Percentiles rank a stretch among this genome's conserved stretches.
phyloP scores from a whole-genome alignment of 37 sponge, comb jelly and placozoan genomes.

The Halichondria panicea region DNA sequence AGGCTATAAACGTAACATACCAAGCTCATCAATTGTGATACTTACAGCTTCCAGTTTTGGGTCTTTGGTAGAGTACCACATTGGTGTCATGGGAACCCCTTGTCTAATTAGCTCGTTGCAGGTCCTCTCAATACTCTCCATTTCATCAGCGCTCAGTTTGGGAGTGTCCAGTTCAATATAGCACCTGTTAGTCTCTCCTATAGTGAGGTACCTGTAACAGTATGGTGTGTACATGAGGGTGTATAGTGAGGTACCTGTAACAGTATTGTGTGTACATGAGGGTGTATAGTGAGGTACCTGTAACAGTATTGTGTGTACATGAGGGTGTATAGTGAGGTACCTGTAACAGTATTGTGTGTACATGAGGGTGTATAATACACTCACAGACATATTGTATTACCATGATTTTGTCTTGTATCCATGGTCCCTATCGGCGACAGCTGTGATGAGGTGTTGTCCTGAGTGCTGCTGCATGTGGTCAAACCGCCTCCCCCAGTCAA shows the following conservation, averaged over 20 bases:
- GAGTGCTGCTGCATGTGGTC: constrained; percentile 99
- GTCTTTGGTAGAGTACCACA: constrained; percentile 48
- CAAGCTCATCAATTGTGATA: neutral
- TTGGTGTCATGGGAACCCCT: constrained; percentile 57
- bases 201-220: constrained; percentile 63
- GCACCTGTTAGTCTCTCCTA: constrained; percentile 63
- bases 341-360: constrained; percentile 11
- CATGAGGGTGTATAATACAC: neutral
- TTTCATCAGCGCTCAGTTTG: constrained; percentile 46
- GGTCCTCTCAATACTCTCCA: constrained; percentile 53
- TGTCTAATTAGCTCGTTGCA: constrained; percentile 68
- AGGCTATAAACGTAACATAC: neutral
- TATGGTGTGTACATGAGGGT: too few species aligned
- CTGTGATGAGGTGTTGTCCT: constrained; percentile 96
- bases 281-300: too few species aligned
- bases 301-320: constrained; percentile 9
- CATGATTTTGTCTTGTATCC: constrained; percentile 91
- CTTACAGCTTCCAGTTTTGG: constrained; percentile 71
- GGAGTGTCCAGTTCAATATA: constrained; percentile 70
- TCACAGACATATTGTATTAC: constrained; percentile 22
- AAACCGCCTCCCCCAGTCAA: constrained; percentile 94
- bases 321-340: too few species aligned
- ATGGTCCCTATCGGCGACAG: constrained; percentile 77
- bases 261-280: too few species aligned
- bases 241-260: too few species aligned